These are phyloP conservation scores for Lepus timidus DNA, from an alignment of 2,113 vertebrate genomes.

Conservation along the genomic window DNA sequence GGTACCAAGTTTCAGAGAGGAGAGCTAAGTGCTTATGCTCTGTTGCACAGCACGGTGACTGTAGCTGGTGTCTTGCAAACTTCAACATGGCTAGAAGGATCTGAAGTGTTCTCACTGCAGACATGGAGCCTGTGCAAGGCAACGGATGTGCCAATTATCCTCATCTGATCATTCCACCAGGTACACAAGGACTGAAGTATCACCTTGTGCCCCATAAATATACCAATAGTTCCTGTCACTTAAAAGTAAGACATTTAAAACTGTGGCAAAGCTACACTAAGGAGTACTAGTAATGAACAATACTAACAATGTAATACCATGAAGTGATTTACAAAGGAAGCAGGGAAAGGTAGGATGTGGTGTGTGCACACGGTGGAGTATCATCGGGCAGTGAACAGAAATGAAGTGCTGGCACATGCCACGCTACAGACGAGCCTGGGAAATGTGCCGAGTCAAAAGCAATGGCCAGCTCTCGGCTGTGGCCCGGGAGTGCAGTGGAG, in stretches of 20 bases:
- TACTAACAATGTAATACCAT: neutral
- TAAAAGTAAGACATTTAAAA: neutral
- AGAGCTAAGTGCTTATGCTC: neutral
- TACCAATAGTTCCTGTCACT: neutral
- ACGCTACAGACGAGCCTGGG: neutral
- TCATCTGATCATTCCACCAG: no score
- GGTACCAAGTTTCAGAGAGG: neutral
- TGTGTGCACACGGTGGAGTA: no score
- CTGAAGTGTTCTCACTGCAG: neutral
- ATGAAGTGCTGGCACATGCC: no score
- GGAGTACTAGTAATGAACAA: neutral
- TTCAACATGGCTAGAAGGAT: neutral
- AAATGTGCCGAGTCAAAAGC: neutral
- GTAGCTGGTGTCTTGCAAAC: neutral
- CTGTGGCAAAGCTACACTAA: neutral
- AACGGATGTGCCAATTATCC: neutral
- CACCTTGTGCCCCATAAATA: no score
- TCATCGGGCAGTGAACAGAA: neutral
- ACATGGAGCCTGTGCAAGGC: neutral
- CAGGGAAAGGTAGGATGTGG: neutral
- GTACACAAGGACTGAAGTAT: neutral
- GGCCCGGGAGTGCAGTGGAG: no score
- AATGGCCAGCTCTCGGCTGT: neutral
- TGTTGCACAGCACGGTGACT: neutral
- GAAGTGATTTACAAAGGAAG: neutral